phyloP scores from a whole-genome alignment of 2,888 invertebrate species.

The Mythimna lalbum region DNA sequence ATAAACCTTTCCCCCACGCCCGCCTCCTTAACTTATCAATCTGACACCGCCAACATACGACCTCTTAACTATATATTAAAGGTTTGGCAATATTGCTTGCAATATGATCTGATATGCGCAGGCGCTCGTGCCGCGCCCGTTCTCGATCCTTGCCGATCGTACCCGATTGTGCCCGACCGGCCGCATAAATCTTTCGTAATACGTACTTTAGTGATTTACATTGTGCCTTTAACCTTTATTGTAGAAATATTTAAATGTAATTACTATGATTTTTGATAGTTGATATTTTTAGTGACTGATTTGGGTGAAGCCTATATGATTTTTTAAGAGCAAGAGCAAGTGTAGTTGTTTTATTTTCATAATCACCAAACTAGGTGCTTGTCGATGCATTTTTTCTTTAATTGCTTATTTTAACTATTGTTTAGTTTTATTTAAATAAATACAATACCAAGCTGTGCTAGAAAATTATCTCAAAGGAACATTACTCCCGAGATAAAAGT shows the following conservation, averaged over 20 bases:
- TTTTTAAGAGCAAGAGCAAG: too few species aligned
- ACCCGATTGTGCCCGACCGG: conserved; percentile 65
- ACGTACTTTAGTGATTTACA: conserved; percentile 68
- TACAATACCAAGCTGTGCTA: too few species aligned
- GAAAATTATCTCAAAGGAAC: too few species aligned
- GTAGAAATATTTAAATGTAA: conserved; percentile 63
- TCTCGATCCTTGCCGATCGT: conserved; percentile 68
- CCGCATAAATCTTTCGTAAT: conserved; percentile 73
- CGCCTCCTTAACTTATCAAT: conserved; percentile 39
- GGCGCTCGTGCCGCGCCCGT: conserved; percentile 73
- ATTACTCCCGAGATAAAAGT: too few species aligned
- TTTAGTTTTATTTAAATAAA: too few species aligned
- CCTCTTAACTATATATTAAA: conserved; percentile 63
- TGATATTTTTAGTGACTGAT: conserved; percentile 9
- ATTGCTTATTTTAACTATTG: background rate
- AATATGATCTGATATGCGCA: conserved; percentile 68
- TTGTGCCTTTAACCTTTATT: conserved; percentile 67
- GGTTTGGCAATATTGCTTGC: conserved; percentile 68
- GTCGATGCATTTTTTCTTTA: too few species aligned
- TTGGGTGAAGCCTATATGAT: background rate
- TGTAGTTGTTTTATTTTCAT: too few species aligned
- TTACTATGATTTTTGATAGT: conserved; percentile 50
- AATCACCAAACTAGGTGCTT: too few species aligned
- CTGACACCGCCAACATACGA: conserved; percentile 51
- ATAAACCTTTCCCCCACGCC: background rate